Percentiles rank a stretch among this genome's conserved stretches.
Conservation (phyloP, 2,888 invertebrate species). For the Cerceris rybyensis region DNA sequence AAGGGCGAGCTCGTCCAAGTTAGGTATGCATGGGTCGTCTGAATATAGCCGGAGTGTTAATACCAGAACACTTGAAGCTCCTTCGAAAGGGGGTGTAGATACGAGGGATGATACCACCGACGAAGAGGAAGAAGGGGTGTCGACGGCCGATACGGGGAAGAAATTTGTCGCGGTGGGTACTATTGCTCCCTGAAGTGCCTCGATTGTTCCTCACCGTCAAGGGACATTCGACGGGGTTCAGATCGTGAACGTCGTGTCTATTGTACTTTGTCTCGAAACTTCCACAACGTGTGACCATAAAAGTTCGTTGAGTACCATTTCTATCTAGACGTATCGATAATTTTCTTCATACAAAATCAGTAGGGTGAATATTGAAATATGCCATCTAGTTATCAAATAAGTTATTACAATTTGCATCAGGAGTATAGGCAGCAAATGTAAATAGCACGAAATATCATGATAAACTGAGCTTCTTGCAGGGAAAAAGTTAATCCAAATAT, state of each 20-base stretch:
- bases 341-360: too few relatives aligned
- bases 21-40: constrained; percentile 77
- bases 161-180: constrained; percentile 57
- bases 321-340: too few relatives aligned
- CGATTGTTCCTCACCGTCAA: constrained; percentile 32
- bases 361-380: too few relatives aligned
- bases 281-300: too few relatives aligned
- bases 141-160: constrained; percentile 36
- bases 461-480: too few relatives aligned
- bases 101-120: constrained; percentile 12
- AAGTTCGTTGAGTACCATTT: too few relatives aligned
- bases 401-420: too few relatives aligned
- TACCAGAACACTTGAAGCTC: constrained; percentile 70
- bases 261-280: constrained; percentile 27
- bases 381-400: too few relatives aligned
- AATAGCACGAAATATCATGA: too few relatives aligned
- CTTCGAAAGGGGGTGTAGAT: constrained; percentile 24
- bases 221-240: constrained; percentile 51
- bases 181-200: constrained; percentile 62
- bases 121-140: too few relatives aligned
- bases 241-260: constrained; percentile 26
- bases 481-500: too few relatives aligned
- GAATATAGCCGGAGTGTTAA: constrained; percentile 78
- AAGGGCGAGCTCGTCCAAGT: constrained; percentile 62
- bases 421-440: too few relatives aligned